Conservation (phyloP, 1,140 invertebrate species). For the Penaeus vannamei region DNA sequence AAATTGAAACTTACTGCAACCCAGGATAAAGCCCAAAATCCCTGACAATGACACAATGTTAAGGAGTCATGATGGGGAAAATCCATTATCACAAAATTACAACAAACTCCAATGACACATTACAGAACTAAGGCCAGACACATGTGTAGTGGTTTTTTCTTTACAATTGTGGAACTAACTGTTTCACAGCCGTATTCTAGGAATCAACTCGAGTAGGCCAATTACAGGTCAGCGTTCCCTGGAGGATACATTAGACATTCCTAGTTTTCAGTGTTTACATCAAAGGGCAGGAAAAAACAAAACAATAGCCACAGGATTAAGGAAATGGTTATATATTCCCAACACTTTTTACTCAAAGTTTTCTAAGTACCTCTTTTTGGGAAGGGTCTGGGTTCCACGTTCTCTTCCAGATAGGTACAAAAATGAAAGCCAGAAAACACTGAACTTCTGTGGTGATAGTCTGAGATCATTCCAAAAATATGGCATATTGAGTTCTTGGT, state of each 20-base stretch:
- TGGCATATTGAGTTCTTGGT: conserved; percentile 44
- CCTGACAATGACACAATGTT: conserved; percentile 42
- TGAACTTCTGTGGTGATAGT: conserved; percentile 26
- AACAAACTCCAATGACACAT: conserved; percentile 52
- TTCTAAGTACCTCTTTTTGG: too few species aligned
- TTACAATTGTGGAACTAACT: neutral
- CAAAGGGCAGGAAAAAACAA: too few species aligned
- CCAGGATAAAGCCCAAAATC: conserved; percentile 40
- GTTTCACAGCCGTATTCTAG: conserved; percentile 43
- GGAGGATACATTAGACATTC: neutral
- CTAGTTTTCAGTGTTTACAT: too few species aligned
- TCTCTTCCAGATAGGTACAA: neutral
- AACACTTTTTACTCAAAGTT: too few species aligned
- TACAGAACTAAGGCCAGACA: conserved; percentile 54
- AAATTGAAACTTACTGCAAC: conserved; percentile 10
- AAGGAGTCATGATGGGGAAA: conserved; percentile 28
- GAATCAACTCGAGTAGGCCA: conserved; percentile 37
- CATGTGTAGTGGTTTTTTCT: conserved; percentile 34
- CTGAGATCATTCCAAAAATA: conserved; percentile 52
- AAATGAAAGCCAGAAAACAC: conserved; percentile 42
- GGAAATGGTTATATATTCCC: too few species aligned
- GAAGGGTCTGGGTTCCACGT: too few species aligned
- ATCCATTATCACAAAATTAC: conserved; percentile 59
- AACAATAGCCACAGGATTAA: too few species aligned
- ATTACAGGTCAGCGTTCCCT: conserved; percentile 29